phyloP scores from a whole-genome alignment of 2,797 vertebrate genomes.

The Rhyacichthys aspro region DNA sequence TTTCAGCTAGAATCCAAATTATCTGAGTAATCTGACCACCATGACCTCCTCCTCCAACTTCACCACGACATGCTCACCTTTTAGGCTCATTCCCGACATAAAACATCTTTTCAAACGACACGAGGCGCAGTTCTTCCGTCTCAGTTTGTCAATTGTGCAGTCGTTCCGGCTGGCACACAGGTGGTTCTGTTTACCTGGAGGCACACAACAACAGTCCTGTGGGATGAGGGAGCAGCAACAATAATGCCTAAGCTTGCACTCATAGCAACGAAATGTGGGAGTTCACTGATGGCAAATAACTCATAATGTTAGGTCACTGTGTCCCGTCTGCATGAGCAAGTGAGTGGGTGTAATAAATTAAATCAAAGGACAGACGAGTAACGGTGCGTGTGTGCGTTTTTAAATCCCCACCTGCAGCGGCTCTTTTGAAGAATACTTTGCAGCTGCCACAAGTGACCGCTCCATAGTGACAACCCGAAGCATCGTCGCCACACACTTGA shows the following conservation, averaged over 20 bases:
- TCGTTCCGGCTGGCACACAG: slow-evolving; percentile 95
- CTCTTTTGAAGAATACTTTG: slow-evolving; percentile 98
- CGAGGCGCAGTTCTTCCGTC: slow-evolving; percentile 95
- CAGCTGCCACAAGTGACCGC: slow-evolving; percentile 97
- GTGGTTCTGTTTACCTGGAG: slow-evolving; percentile 93
- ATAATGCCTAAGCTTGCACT: slow-evolving; percentile 35
- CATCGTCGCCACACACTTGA: slow-evolving; percentile 93
- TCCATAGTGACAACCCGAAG: slow-evolving; percentile 96
- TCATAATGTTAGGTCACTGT: slow-evolving; percentile 63
- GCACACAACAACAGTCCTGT: slow-evolving; percentile 20
- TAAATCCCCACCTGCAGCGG: slow-evolving; percentile 86
- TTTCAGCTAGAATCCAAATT: slow-evolving; percentile 24
- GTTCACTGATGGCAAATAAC: slow-evolving; percentile 62
- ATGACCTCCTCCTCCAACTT: slow-evolving; percentile 11
- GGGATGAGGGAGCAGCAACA: slow-evolving; percentile 21
- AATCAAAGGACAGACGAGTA: slow-evolving; percentile 34
- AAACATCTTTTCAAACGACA: slow-evolving; percentile 93
- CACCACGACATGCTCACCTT: slow-evolving; percentile 78
- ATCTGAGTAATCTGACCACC: slow-evolving; percentile 15
- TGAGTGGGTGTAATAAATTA: slow-evolving; percentile 64
- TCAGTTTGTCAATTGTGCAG: slow-evolving; percentile 95
- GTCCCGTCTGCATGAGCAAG: slow-evolving; percentile 45
- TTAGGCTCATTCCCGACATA: slow-evolving; percentile 93
- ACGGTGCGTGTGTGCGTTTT: slow-evolving; percentile 20
- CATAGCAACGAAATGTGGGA: slow-evolving; percentile 62